These are phyloP conservation scores for Scrobipalpa costella DNA, from an alignment of 2,888 invertebrate species.

Conservation along the genomic window DNA sequence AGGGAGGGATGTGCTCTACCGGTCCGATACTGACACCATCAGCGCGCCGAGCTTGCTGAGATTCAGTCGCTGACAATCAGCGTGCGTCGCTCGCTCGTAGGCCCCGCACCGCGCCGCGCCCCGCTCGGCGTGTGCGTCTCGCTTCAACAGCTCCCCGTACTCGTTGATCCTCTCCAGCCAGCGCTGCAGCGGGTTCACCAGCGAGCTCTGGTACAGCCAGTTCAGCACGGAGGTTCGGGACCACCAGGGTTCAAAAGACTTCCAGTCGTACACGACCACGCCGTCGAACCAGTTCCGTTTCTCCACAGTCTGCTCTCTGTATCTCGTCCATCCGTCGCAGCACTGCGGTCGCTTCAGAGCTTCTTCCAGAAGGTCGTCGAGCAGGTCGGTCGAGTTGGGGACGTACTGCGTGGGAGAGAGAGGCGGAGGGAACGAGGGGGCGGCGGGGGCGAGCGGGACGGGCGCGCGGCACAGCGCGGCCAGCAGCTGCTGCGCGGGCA, in stretches of 20 bases:
- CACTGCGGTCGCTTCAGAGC: conserved; percentile 46
- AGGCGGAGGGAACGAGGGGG: not conserved
- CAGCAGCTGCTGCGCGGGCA: conserved; percentile 35
- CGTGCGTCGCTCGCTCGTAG: not conserved
- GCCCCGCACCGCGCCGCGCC: not conserved
- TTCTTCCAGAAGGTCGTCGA: conserved; percentile 36
- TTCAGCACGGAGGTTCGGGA: conserved; percentile 53
- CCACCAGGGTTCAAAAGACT: conserved; percentile 57
- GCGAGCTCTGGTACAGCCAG: conserved; percentile 65
- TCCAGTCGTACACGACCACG: conserved; percentile 48
- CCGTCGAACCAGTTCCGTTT: conserved; percentile 46
- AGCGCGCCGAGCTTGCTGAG: conserved; percentile 57
- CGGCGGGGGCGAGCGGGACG: conserved; percentile 25
- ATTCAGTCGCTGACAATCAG: conserved; percentile 53
- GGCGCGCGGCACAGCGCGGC: not conserved
- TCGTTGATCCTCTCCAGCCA: conserved; percentile 63
- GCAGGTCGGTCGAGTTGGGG: conserved; percentile 37
- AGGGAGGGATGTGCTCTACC: conserved; percentile 36
- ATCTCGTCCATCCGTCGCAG: conserved; percentile 57
- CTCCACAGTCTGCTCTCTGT: conserved; percentile 38
- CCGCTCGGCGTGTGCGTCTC: conserved; percentile 27
- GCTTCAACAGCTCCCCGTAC: conserved; percentile 45
- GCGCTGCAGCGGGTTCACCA: conserved; percentile 62
- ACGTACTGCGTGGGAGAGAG: conserved; percentile 30
- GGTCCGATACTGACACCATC: conserved; percentile 58